phyloP scores from a whole-genome alignment of 2,888 invertebrate genomes.

The Orchesellides sinensis region DNA sequence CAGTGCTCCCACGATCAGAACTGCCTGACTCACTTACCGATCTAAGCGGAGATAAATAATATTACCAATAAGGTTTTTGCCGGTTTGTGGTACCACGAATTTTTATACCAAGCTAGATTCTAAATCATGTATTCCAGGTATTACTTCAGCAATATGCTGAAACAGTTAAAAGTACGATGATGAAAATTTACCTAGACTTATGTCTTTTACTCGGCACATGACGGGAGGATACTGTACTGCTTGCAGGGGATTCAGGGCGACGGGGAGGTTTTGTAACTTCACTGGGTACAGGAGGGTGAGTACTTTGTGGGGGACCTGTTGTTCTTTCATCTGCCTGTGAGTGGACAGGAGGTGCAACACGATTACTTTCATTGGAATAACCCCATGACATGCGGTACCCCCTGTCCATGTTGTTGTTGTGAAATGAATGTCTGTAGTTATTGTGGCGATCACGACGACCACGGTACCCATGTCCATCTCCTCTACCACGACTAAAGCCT shows the following conservation, averaged over 20 bases:
- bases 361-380: slow-evolving; percentile 72
- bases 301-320: slow-evolving; percentile 67
- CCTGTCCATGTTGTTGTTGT: slow-evolving; percentile 72
- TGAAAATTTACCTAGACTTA: slow-evolving; percentile 72
- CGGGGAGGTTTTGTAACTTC: slow-evolving; percentile 73
- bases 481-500: slow-evolving; percentile 75
- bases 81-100: not conserved
- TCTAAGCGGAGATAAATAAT: slow-evolving; percentile 55
- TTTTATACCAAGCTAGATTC: no score
- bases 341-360: slow-evolving; percentile 73
- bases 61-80: slow-evolving; percentile 3
- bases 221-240: slow-evolving; percentile 74
- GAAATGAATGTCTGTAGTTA: slow-evolving; percentile 73
- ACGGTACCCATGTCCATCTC: slow-evolving; percentile 75
- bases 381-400: slow-evolving; percentile 73
- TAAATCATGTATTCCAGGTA: no score
- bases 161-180: not conserved
- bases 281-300: slow-evolving; percentile 71
- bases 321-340: slow-evolving; percentile 73
- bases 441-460: slow-evolving; percentile 73
- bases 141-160: not conserved
- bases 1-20: slow-evolving; percentile 77
- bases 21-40: slow-evolving; percentile 75
- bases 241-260: slow-evolving; percentile 74
- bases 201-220: slow-evolving; percentile 74